phyloP scores from a whole-genome alignment of 1,140 invertebrate species.

The Zaprionus tsacasi region DNA sequence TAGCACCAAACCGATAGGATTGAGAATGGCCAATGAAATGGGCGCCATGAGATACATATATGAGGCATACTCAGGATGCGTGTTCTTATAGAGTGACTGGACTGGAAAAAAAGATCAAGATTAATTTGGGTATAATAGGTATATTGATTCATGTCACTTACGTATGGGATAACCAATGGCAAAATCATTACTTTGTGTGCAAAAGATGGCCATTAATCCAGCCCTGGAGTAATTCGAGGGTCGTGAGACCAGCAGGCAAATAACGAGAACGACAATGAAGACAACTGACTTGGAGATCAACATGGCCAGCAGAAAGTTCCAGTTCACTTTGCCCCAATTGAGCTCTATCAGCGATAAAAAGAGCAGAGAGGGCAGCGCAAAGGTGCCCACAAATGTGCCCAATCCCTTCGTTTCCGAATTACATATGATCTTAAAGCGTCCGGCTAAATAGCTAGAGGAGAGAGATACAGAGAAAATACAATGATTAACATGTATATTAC shows the following conservation, averaged over 20 bases:
- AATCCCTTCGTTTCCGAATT: conserved; percentile 95
- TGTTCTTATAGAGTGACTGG: conserved; percentile 89
- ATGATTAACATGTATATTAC: conserved; percentile 1
- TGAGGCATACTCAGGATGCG: conserved; percentile 94
- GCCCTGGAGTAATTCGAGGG: conserved; percentile 93
- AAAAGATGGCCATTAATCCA: conserved; percentile 97
- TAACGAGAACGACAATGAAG: conserved; percentile 92
- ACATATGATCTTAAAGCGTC: conserved; percentile 92
- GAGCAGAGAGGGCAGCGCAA: conserved; percentile 95
- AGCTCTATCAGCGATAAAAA: conserved; percentile 95
- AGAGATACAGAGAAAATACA: conserved; percentile 3
- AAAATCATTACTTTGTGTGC: conserved; percentile 99
- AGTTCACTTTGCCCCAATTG: conserved; percentile 93
- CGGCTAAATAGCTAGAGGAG: conserved; percentile 94
- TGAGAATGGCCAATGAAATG: conserved; percentile 95
- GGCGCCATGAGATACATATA: conserved; percentile 98
- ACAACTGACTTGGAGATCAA: conserved; percentile 93
- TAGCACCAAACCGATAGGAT: conserved; percentile 95
- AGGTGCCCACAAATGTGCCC: conserved; percentile 96
- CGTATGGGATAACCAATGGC: conserved; percentile 98
- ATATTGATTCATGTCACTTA: conserved; percentile 86
- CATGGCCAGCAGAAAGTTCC: conserved; percentile 94
- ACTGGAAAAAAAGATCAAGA: conserved; percentile 85
- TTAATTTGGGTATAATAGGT: background rate
- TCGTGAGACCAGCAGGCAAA: conserved; percentile 92